Base-by-base conservation (phyloP, 2,888 invertebrate species). In the Diplazon laetatorius region DNA sequence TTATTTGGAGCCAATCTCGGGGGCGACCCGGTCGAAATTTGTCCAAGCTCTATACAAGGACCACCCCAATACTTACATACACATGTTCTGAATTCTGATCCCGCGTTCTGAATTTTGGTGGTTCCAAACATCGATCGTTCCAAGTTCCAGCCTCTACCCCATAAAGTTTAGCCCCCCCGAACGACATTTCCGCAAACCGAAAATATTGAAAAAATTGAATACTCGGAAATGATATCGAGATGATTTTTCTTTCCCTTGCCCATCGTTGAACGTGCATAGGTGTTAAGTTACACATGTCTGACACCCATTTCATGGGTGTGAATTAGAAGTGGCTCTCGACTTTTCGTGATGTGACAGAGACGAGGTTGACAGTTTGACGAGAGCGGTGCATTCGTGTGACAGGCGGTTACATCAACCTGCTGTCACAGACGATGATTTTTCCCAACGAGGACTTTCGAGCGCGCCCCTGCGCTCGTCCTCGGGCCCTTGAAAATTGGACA, bases 311-410 rank as follows among this genome's bases (percentile, higher is more conserved):
- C 57, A 57, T 63, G 6, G 2, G 37, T 46, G 22, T 25, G 18
- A 46, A 30, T 39, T 25, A 63, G 55, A 57, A 48, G 46, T 35
- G 22, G 22, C 44, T 55, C 59, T 75, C 62, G 52, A 68, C 55
- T 52, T 55, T 30, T 6, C 44, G 46, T 35, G 35, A 50, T 37
- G 59, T 50, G 42, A 68, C 62, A 25, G 62, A 22, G 81, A 81
- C 72, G 80, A 82, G 74, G 83, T 80, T 85, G 86, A 82, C 83
- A 84, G 76, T 85, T 87, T 85, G 87, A 88, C 86, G 84, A 82
- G 84, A 82, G 82, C 83, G 82, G 82, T 82, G 82, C 77, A 83
- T 82, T 69, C 57, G 63, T 66, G 1, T 35, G 69, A 2, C 55
- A 59, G 44, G 65, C 39, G 48, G 30, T 60, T 44, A 35, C 83